Evolutionary conservation across 2,113 vertebrate genomes (phyloP).

Genomic region (Phylloscopus trochilus): DNA sequence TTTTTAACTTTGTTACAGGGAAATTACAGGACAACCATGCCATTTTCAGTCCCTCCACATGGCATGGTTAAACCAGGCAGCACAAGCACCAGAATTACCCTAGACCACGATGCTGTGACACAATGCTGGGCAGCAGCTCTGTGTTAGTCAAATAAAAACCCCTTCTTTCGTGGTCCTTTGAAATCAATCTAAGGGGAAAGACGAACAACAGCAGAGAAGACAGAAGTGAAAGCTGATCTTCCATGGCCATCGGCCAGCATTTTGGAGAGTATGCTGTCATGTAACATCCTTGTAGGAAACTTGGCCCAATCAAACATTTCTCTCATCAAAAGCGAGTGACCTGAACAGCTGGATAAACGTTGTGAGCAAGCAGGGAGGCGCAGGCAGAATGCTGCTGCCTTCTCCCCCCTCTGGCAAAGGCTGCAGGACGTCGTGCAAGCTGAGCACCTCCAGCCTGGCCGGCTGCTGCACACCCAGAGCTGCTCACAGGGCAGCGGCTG

Average conservation of each 20-base stretch:
- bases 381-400: background rate
- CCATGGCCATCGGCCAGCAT: accelerated
- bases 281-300: conserved; percentile 26
- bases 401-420: background rate
- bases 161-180: background rate
- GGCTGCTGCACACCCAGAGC: background rate
- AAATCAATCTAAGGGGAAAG: background rate
- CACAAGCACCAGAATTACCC: background rate
- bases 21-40: background rate
- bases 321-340: conserved; percentile 34
- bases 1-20: background rate
- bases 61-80: background rate
- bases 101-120: accelerated
- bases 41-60: background rate
- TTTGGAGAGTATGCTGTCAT: background rate
- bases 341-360: conserved; percentile 20
- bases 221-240: background rate
- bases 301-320: conserved; percentile 31
- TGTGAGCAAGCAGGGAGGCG: background rate
- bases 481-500: accelerated
- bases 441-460: background rate
- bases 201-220: background rate
- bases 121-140: accelerated
- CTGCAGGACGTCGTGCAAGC: accelerated
- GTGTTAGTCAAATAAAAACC: background rate